phyloP scores from a whole-genome alignment of 1,140 invertebrate genomes.

The Orius laevigatus region DNA sequence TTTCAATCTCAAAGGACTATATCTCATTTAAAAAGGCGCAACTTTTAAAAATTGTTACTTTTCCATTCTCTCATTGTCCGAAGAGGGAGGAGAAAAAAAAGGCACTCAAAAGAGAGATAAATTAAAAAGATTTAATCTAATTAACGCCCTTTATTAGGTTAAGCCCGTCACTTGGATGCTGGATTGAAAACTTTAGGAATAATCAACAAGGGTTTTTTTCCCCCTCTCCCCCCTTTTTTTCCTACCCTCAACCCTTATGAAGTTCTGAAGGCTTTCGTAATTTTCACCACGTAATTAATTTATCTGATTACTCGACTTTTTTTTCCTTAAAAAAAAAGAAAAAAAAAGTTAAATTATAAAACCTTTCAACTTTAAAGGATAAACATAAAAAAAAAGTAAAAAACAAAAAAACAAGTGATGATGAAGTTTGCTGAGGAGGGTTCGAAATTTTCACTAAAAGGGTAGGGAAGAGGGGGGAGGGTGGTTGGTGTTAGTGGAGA shows the following conservation, averaged over 20 bases:
- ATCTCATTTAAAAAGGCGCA: slow-evolving; percentile 3
- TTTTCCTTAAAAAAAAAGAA: neutral
- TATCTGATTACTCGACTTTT: slow-evolving; percentile 1
- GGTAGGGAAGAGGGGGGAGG: too few relatives aligned
- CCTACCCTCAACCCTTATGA: neutral
- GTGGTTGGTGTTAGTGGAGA: too few relatives aligned
- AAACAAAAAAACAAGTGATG: too few relatives aligned
- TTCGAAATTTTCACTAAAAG: too few relatives aligned
- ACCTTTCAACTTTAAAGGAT: too few relatives aligned
- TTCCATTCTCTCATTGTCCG: slow-evolving; percentile 3
- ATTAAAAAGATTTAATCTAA: slow-evolving; percentile 8
- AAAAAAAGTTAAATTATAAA: neutral
- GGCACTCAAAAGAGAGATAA: slow-evolving; percentile 1
- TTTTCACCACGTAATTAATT: neutral
- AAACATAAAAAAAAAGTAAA: too few relatives aligned
- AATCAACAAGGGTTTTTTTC: neutral
- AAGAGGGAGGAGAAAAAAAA: neutral
- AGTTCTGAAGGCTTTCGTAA: neutral
- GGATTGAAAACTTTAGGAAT: slow-evolving; percentile 3
- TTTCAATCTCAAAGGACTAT: neutral
- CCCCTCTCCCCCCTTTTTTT: neutral
- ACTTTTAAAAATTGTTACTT: slow-evolving; percentile 9
- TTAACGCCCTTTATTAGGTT: slow-evolving; percentile 5
- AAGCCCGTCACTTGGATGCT: neutral
- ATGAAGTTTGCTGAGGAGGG: too few relatives aligned